These are phyloP conservation scores for Hetaerina americana DNA, from an alignment of 1,140 invertebrate genomes.

Conservation along the genomic window DNA sequence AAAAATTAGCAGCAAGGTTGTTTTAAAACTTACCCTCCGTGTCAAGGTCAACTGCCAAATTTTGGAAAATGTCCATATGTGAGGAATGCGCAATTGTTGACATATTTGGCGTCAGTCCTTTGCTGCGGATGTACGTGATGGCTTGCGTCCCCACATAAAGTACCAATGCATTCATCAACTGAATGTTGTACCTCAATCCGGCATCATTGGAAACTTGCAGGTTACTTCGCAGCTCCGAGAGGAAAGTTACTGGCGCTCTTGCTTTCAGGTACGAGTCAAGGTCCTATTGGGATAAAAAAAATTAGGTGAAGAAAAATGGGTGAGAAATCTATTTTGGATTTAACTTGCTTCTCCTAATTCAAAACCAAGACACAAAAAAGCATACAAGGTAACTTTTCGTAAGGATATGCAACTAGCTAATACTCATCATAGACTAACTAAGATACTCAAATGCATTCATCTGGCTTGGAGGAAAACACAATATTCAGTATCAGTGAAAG, in stretches of 20 bases:
- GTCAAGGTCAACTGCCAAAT: conserved; percentile 92
- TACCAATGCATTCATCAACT: conserved; percentile 91
- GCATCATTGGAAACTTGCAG: conserved; percentile 78
- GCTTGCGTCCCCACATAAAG: conserved; percentile 96
- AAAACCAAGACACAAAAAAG: too few relatives aligned
- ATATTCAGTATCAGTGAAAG: too few relatives aligned
- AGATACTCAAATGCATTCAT: too few relatives aligned
- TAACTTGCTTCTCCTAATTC: too few relatives aligned
- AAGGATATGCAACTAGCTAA: too few relatives aligned
- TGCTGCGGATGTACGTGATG: conserved; percentile 73
- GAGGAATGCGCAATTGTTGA: conserved; percentile 92
- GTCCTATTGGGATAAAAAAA: too few relatives aligned
- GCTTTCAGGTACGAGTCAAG: conserved; percentile 93
- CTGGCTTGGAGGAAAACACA: too few relatives aligned
- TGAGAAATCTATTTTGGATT: too few relatives aligned
- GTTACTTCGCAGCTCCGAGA: conserved; percentile 80
- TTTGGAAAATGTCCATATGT: conserved; percentile 99
- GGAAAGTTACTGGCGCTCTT: conserved; percentile 86
- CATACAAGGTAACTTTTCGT: too few relatives aligned
- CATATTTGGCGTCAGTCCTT: conserved; percentile 85
- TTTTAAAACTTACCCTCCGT: conserved; percentile 64
- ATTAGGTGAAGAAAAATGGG: too few relatives aligned
- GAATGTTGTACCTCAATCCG: conserved; percentile 87
- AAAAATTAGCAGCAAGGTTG: conserved; percentile 4
- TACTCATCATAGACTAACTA: too few relatives aligned